Base-by-base conservation (phyloP, 2,888 invertebrate species). In the Amblyjoppa fuscipennis region DNA sequence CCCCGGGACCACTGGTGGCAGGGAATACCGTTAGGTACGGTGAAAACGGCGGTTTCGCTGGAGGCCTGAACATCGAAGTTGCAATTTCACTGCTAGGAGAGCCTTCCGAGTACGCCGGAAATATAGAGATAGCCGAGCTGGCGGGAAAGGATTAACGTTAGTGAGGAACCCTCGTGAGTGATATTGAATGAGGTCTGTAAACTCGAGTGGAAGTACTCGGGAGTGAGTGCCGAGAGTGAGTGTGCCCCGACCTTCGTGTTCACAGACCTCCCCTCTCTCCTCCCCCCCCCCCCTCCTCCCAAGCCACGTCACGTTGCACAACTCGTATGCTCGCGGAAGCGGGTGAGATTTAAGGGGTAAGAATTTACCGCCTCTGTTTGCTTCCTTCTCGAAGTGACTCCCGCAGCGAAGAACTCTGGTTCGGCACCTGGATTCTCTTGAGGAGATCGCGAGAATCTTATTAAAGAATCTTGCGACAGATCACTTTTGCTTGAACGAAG, bases 161-260 rank as follows among this genome's bases (percentile, higher is more conserved):
- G 84, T 76, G 71, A 80, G 76, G 38, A 78, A 74, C 69, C 76
- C 69, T 77, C 73, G 80, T 74, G 69, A 85, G 81, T 79, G 81
- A 81, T 83, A 87, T 85, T 78, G 69, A 81, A 85, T 81, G 85
- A 79, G 83, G 79, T 79, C 81, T 71, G 75, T 76, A 79, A 82
- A 85, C 85, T 85, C 78, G 38, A 87, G 86, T 85, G 79, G 64
- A 81, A 84, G 74, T 83, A 83, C 76, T 81, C 75, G 80, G 78
- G 75, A 86, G 78, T 83, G 56, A 86, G 87, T 81, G 71, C 51
- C 64, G 31, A 77, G 71, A 85, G 81, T 81, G 73, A 71, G 45
- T 79, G 76, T 81, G 66, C 71, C 71, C 75, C 77, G 81, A 84
- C 76, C 75, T 74, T 81, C 79, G 66, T 77, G 70, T 71, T 79